Conservation (phyloP, 2,797 vertebrate species). For the Vireo griseus region DNA sequence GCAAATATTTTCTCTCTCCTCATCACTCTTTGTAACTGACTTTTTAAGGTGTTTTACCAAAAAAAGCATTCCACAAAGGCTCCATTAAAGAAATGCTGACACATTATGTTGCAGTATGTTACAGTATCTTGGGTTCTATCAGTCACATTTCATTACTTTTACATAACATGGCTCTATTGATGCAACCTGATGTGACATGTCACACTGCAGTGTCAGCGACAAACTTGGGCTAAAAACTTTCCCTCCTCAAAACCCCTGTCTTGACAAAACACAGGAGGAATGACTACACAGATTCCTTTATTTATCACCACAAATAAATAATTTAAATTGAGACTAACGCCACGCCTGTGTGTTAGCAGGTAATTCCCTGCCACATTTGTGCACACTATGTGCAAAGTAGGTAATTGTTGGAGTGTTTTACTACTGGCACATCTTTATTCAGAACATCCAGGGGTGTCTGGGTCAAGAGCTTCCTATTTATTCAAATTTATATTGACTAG, state of each 20-base stretch:
- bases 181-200: constrained; percentile 70
- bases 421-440: constrained; percentile 42
- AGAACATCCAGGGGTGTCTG: constrained; percentile 50
- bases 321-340: not conserved
- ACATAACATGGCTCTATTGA: constrained; percentile 64
- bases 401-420: constrained; percentile 7
- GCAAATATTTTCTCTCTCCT: not conserved
- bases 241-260: not conserved
- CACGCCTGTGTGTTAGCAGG: rapidly evolving
- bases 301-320: not conserved
- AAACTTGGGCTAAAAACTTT: constrained; percentile 59
- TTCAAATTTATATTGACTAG: constrained; percentile 76
- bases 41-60: constrained; percentile 41
- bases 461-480: constrained; percentile 74
- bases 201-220: constrained; percentile 66
- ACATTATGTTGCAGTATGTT: constrained; percentile 49
- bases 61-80: constrained; percentile 60
- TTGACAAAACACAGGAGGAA: not conserved
- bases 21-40: not conserved
- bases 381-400: not conserved
- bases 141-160: constrained; percentile 74
- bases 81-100: constrained; percentile 71
- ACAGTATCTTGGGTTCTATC: constrained; percentile 66
- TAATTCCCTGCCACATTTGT: not conserved
- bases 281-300: not conserved